These are phyloP conservation scores for Cotesia glomerata DNA, from an alignment of 1,140 invertebrate species.

Conservation along the genomic window DNA sequence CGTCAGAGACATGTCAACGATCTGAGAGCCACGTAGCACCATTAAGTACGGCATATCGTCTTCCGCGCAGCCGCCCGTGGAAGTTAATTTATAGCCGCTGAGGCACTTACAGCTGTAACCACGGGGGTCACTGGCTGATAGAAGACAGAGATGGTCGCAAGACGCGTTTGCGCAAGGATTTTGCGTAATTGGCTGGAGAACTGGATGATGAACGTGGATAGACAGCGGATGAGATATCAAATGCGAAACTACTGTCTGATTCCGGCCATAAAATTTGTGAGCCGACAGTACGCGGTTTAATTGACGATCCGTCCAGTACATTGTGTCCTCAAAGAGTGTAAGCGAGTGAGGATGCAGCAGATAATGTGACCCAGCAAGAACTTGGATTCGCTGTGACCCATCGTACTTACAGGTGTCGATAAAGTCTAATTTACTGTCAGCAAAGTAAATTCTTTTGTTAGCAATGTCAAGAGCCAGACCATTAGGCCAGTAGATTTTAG, in stretches of 20 bases:
- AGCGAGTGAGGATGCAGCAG: conserved; percentile 94
- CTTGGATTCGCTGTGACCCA: conserved; percentile 86
- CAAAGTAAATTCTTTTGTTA: conserved; percentile 94
- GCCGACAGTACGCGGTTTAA: conserved; percentile 87
- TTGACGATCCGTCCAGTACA: conserved; percentile 97
- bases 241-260: conserved; percentile 93
- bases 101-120: conserved; percentile 91
- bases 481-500: conserved; percentile 99
- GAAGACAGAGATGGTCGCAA: conserved; percentile 91
- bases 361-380: conserved; percentile 87
- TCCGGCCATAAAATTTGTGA: conserved; percentile 88
- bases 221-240: conserved; percentile 92
- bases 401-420: conserved; percentile 99
- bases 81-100: conserved; percentile 77
- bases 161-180: conserved; percentile 83
- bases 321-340: conserved; percentile 88
- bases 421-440: conserved; percentile 96
- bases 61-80: conserved; percentile 78
- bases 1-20: conserved; percentile 81
- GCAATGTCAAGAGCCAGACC: conserved; percentile 94
- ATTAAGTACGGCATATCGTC: conserved; percentile 89
- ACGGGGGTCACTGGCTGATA: conserved; percentile 72
- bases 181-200: conserved; percentile 82
- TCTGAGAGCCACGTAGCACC: conserved; percentile 88
- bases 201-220: conserved; percentile 92